Evolutionary conservation across 2,797 vertebrate species (phyloP).

Genomic region (Falco novaeseelandiae): DNA sequence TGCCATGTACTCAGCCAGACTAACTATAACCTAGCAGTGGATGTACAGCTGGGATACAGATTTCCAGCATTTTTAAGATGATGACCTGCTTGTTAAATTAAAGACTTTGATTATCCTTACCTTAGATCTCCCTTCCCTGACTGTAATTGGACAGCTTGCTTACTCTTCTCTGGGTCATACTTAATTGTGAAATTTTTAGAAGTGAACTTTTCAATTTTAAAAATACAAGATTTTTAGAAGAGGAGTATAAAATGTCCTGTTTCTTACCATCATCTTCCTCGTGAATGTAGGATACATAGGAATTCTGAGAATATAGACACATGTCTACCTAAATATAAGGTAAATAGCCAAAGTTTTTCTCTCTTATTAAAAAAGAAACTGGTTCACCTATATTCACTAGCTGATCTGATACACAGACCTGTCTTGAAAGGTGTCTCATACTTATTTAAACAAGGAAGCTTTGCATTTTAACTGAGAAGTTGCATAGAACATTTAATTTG

Average conservation of each 20-base stretch:
- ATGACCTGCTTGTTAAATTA: background rate
- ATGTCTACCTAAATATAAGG: background rate
- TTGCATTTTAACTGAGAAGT: background rate
- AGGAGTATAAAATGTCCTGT: background rate
- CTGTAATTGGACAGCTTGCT: background rate
- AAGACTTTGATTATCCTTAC: background rate
- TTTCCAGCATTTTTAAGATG: background rate
- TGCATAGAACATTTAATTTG: background rate
- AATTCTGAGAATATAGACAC: background rate
- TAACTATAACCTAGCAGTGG: background rate
- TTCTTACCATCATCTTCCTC: background rate
- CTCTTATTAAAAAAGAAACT: background rate
- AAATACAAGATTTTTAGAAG: background rate
- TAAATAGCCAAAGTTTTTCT: background rate
- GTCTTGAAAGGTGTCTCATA: background rate
- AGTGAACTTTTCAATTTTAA: background rate
- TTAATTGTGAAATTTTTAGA: background rate
- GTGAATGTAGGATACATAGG: background rate
- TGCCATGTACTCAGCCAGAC: background rate
- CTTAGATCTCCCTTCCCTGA: background rate
- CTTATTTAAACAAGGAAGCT: background rate
- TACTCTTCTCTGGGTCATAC: background rate
- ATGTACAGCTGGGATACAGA: background rate
- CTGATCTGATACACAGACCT: background rate
- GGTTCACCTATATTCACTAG: background rate